A percentile compares a stretch with the other conserved stretches of the same genome.
Conservation (phyloP, 2,888 invertebrate species). For the Catocala fraxini region DNA sequence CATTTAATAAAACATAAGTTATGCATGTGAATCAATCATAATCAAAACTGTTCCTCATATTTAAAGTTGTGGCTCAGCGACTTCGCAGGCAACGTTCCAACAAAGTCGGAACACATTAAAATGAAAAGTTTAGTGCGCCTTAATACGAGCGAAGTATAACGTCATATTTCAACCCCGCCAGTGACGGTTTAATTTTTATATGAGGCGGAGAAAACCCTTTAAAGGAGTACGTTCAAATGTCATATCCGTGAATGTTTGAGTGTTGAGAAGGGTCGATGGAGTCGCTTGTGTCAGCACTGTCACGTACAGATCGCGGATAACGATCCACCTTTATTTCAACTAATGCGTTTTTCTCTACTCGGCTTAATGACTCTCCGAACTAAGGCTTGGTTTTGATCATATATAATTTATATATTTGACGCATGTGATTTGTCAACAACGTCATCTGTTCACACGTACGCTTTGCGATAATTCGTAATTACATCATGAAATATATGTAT, state of each 20-base stretch:
- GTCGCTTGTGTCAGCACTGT: slow-evolving; percentile 73
- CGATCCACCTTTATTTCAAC: slow-evolving; percentile 56
- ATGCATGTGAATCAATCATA: slow-evolving; percentile 26
- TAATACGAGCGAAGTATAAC: slow-evolving; percentile 17
- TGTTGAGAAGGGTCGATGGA: slow-evolving; percentile 66
- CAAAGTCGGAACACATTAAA: slow-evolving; percentile 25
- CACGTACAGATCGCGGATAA: slow-evolving; percentile 65
- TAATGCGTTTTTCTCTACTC: slow-evolving; percentile 37
- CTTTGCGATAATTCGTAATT: too few species aligned
- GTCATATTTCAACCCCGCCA: slow-evolving; percentile 11
- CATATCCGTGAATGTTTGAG: slow-evolving; percentile 38
- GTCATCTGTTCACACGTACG: too few species aligned
- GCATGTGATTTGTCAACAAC: too few species aligned
- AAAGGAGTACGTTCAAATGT: slow-evolving; percentile 32
- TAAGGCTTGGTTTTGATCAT: slow-evolving; percentile 17
- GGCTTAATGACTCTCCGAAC: slow-evolving; percentile 38
- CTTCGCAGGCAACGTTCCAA: slow-evolving; percentile 25
- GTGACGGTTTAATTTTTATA: slow-evolving; percentile 21
- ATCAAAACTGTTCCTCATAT: slow-evolving; percentile 23
- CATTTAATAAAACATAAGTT: slow-evolving; percentile 1
- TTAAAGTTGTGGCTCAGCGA: slow-evolving; percentile 20
- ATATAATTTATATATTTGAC: too few species aligned
- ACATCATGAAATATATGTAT: too few species aligned
- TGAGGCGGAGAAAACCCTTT: slow-evolving; percentile 6
- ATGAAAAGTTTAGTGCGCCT: slow-evolving; percentile 22